Evolutionary conservation across 1,140 invertebrate species (phyloP).

Genomic region (Epicauta chinensis): DNA sequence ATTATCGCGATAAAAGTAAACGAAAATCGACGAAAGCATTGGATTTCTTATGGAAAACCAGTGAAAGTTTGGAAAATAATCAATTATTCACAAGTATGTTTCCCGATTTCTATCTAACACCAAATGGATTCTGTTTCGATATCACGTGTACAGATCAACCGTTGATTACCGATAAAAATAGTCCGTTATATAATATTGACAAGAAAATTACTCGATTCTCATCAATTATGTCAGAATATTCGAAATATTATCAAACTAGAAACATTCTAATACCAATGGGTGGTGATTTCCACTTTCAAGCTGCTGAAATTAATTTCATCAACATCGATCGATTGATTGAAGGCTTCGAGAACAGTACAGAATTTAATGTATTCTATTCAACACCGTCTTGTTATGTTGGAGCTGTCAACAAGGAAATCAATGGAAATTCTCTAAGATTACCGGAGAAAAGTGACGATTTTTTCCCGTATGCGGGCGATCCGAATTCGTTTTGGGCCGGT

Average conservation of each 20-base stretch:
- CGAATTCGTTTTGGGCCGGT: slow-evolving; percentile 75
- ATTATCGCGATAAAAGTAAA: slow-evolving; percentile 63
- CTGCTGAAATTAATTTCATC: slow-evolving; percentile 55
- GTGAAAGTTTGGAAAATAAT: slow-evolving; percentile 4
- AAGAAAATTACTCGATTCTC: slow-evolving; percentile 46
- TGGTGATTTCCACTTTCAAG: slow-evolving; percentile 43
- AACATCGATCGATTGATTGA: slow-evolving; percentile 71
- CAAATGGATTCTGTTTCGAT: slow-evolving; percentile 87
- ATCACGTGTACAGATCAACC: slow-evolving; percentile 75
- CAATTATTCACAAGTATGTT: slow-evolving; percentile 60
- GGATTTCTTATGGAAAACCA: slow-evolving; percentile 66
- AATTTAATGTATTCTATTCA: slow-evolving; percentile 70
- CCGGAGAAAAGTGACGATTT: slow-evolving; percentile 60
- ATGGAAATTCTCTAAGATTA: slow-evolving; percentile 45
- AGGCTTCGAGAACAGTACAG: slow-evolving; percentile 48
- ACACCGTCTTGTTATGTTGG: slow-evolving; percentile 71
- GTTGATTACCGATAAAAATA: slow-evolving; percentile 65
- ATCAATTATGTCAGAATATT: slow-evolving; percentile 14
- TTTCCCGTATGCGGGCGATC: slow-evolving; percentile 67
- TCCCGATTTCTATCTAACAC: slow-evolving; percentile 73
- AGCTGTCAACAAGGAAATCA: slow-evolving; percentile 46
- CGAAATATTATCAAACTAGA: slow-evolving; percentile 22
- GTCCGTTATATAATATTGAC: slow-evolving; percentile 67
- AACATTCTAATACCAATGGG: slow-evolving; percentile 34
- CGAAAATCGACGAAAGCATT: slow-evolving; percentile 57